These are phyloP conservation scores for Lophotriccus pileatus DNA, from an alignment of 2,797 vertebrate genomes.

Conservation along the genomic window DNA sequence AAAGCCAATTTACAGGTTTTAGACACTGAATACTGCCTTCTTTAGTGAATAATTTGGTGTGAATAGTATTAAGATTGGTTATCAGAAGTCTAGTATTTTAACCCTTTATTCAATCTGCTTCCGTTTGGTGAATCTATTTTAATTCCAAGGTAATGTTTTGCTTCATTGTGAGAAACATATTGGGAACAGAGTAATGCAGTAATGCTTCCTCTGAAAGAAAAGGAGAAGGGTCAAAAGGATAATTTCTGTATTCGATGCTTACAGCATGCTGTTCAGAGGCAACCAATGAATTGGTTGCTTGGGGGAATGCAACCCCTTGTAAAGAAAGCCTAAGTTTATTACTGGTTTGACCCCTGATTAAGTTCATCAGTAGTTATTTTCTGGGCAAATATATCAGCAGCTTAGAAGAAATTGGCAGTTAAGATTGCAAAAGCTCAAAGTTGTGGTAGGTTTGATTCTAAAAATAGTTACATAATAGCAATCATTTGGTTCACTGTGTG, in stretches of 20 bases:
- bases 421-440: neutral
- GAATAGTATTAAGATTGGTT: neutral
- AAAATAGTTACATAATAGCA: neutral
- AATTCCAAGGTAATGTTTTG: neutral
- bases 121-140: neutral
- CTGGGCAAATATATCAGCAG: neutral
- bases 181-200: neutral
- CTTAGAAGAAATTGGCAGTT: neutral
- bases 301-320: conserved; percentile 29
- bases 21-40: neutral
- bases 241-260: conserved; percentile 76
- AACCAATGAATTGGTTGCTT: conserved; percentile 44
- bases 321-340: conserved; percentile 20
- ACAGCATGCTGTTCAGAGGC: conserved; percentile 78
- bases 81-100: neutral
- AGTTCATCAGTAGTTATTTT: neutral
- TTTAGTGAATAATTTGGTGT: neutral
- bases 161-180: neutral
- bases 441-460: neutral
- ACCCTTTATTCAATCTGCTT: neutral
- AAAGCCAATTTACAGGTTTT: neutral
- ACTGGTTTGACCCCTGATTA: neutral
- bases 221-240: conserved; percentile 73
- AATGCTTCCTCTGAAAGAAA: conserved; percentile 71
- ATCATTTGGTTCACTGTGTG: neutral